Evolutionary conservation across 2,113 vertebrate species (phyloP).

Genomic region (Panurus biarmicus): DNA sequence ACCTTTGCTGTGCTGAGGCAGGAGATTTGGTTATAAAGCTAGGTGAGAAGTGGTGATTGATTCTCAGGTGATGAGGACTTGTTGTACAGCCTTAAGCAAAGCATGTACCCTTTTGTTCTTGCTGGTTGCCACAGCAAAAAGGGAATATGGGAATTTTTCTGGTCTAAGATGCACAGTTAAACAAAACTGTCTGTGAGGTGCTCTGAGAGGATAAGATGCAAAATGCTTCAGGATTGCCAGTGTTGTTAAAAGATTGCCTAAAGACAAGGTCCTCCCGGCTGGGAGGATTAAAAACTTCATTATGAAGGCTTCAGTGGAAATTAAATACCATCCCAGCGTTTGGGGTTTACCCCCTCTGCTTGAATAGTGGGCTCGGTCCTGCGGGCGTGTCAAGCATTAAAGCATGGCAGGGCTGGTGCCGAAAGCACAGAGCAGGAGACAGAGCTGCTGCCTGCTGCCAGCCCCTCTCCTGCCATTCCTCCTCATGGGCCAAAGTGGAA

Average conservation of each 20-base stretch:
- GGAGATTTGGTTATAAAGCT: not conserved
- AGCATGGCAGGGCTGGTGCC: not conserved
- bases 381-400: rapidly evolving
- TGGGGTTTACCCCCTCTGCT: not conserved
- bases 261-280: not conserved
- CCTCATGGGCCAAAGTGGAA: not conserved
- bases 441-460: not conserved
- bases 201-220: not conserved
- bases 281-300: not conserved
- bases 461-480: not conserved
- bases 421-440: not conserved
- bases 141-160: not conserved
- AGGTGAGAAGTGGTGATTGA: not conserved
- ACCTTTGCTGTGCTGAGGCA: not conserved
- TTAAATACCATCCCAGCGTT: not conserved
- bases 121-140: not conserved
- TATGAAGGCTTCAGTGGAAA: not conserved
- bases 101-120: not conserved
- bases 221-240: not conserved
- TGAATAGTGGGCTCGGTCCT: not conserved
- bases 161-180: not conserved
- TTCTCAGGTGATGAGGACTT: not conserved
- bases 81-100: not conserved
- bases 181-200: not conserved
- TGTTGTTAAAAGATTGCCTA: not conserved